These are phyloP conservation scores for Dexiosoma caninum DNA, from an alignment of 2,888 invertebrate genomes.

Conservation along the genomic window DNA sequence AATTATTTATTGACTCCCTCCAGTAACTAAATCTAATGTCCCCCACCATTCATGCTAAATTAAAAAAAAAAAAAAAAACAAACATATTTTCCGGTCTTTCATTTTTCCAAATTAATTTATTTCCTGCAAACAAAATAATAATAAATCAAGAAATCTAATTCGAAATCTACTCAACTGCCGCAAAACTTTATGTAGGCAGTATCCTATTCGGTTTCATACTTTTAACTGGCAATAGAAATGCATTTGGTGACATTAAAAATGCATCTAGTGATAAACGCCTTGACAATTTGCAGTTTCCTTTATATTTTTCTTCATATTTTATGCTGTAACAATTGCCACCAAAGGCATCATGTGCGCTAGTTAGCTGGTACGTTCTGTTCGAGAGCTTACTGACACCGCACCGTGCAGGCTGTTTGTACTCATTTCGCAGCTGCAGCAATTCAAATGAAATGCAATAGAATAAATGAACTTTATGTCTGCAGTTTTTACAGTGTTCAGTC, in stretches of 20 bases:
- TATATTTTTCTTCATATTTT: conserved; percentile 1
- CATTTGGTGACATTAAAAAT: conserved; percentile 70
- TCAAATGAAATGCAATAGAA: conserved; percentile 41
- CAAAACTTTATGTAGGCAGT: not conserved
- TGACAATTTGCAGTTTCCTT: conserved; percentile 66
- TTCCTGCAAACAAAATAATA: conserved; percentile 18
- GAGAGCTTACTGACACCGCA: conserved; percentile 3
- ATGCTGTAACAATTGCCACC: conserved; percentile 12
- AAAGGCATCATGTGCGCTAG: conserved; percentile 12
- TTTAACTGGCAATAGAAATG: conserved; percentile 64
- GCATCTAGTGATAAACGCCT: conserved; percentile 71
- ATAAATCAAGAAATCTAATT: conserved; percentile 29
- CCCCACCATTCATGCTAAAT: no score
- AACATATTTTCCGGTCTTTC: no score
- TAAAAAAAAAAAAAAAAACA: no score
- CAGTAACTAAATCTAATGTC: no score
- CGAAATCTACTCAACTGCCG: not conserved
- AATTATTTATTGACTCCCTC: no score
- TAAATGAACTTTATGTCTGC: conserved; percentile 38
- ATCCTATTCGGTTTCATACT: not conserved
- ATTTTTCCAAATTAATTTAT: no score
- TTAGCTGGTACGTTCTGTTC: not conserved
- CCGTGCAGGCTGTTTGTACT: not conserved
- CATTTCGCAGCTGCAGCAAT: not conserved
- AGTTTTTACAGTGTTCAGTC: conserved; percentile 4